Base-by-base conservation (phyloP, 2,888 invertebrate species). In the Clistopyga incitator region DNA sequence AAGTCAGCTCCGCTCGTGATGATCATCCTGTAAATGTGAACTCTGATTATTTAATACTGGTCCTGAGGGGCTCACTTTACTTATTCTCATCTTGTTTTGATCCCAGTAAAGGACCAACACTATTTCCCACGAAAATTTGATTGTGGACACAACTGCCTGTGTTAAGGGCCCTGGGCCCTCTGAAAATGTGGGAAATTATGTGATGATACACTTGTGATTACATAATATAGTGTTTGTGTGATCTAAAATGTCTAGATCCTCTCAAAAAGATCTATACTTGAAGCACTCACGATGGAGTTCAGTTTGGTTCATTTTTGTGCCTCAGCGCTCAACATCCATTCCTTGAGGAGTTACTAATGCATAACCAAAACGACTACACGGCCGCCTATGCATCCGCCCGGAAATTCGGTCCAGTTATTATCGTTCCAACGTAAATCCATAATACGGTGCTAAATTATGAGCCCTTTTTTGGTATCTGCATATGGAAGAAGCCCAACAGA, bases 31-130 rank as follows among this genome's bases (percentile, higher is more conserved):
- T 38, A 29, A 50, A 74, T 74, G 29, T 13, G 23, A 38, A 64
- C 61, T 74, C 34, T 38, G 50, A 61, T 74, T 64, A 38, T 74
- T 52, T 47, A 47, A 64, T 50, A 20, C 23, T 18, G 23, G 20
- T 50, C 15, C 34, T 29, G 34, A 34, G 15, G 47, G 18, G 54
- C 20, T 23, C 20, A 11, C 52, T 20, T 15, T 52, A 1, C 11
- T 47, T 67, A 54, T 2, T 23, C 50, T 56, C 42, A 6, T 67
- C 1, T 29, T 15, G 25, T 59, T 15, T 23, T 29, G 6, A 11
- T 29, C n/a, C 29, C 8, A 6, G 15, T 25, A 6, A n/a, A n/a
- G n/a, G n/a, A n/a, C n/a, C n/a, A n/a, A n/a, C n/a, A n/a, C n/a
- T n/a, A n/a, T n/a, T n/a, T n/a, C n/a, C n/a, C n/a, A n/a, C n/a